Conservation (phyloP, 2,797 vertebrate genomes). For the Adelosebastes latens region DNA sequence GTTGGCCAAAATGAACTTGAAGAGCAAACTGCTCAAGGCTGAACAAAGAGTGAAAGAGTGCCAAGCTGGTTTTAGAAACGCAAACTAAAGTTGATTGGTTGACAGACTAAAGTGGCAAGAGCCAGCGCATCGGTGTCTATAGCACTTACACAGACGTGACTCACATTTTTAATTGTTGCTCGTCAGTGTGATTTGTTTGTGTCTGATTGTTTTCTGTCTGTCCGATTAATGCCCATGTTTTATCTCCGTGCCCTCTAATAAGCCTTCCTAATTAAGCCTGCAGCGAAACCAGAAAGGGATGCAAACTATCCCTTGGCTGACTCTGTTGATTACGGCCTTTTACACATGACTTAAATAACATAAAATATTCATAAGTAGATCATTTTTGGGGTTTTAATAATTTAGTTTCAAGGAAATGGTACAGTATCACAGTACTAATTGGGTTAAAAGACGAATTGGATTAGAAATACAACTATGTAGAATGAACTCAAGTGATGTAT, state of each 20-base stretch:
- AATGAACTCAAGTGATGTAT: background rate
- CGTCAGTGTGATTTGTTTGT: constrained; percentile 36
- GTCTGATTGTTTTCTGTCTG: constrained; percentile 49
- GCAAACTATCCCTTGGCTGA: background rate
- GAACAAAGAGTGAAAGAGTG: background rate
- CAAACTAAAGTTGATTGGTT: background rate
- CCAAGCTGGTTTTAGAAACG: background rate
- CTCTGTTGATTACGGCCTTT: constrained; percentile 36
- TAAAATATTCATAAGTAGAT: constrained; percentile 27
- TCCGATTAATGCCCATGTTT: constrained; percentile 50
- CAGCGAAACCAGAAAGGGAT: constrained; percentile 17
- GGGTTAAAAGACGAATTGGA: background rate
- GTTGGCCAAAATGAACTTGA: background rate
- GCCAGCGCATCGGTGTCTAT: background rate
- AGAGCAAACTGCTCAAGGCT: background rate
- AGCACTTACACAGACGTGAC: background rate
- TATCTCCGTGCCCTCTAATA: constrained; percentile 51
- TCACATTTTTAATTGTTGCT: background rate
- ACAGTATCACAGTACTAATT: constrained; percentile 8
- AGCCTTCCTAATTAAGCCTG: constrained; percentile 51
- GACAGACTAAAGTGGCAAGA: background rate
- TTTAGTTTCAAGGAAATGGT: background rate
- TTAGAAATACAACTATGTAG: background rate
- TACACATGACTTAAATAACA: constrained; percentile 12
- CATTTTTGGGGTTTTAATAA: constrained; percentile 13